Base-by-base conservation (phyloP, 2,888 invertebrate species). In the Drosophila melanosoma region DNA sequence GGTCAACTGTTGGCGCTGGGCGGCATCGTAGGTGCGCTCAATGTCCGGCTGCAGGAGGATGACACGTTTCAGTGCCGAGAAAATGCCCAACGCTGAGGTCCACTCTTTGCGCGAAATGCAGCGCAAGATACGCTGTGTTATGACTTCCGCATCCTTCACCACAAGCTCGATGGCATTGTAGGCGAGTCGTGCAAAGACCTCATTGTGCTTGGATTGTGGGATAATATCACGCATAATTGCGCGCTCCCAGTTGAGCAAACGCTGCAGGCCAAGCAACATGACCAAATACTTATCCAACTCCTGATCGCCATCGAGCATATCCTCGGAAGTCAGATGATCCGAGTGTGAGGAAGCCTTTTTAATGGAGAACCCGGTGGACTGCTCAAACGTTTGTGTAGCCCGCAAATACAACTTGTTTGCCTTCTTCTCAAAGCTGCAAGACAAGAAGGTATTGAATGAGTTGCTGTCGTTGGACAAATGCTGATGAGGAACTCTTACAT, bases 191-290 rank as follows among this genome's bases (percentile, higher is more conserved):
- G 97, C 96, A 90, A 98, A 97, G 10, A 98, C 96, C 81, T 96
- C 95, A 36, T 97, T 96, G 91, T 97, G 96, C 81, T 97, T 95
- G 49, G 96, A 95, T 74, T 95, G 93, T 11, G 98, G 97, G 89
- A 99, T 96, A 11, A 99, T 96, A 38, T 97, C 97, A 58, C 96
- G 95, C 94, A 98, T 96, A 38, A 97, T 93, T 57, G 96, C 94
- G 77, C 97, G 95, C 93, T 99, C 99, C 92, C 96, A 96, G 84
- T 98, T 96, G 94, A 98, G 97, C 23, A 99, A 94, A 67, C 97
- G 96, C 74, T 97, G 96, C 69, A 98, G 94, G 1, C 97, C 97
- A 38, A 97, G 96, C 6, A 98, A 95, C 87, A 97, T 95, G 51
- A 97, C 95, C 72, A 98, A 93, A 93, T 97, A 97, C 91, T 96